phyloP scores from a whole-genome alignment of 2,113 vertebrate genomes.

The Jaculus jaculus region DNA sequence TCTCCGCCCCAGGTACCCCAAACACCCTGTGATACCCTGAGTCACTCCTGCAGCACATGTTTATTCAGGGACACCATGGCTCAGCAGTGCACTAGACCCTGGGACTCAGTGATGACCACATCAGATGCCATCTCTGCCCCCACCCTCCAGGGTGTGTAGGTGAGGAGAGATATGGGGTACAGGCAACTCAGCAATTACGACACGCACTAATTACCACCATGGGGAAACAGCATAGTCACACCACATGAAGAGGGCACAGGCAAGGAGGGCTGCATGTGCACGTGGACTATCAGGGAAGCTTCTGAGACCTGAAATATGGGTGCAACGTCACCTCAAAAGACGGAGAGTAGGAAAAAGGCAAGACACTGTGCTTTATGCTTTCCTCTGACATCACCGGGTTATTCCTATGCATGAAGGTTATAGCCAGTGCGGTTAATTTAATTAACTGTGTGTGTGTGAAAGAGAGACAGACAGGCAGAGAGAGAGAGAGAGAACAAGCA shows the following conservation, averaged over 20 bases:
- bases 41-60: background rate
- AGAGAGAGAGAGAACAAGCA: no score
- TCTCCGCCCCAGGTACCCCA: background rate
- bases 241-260: rapidly evolving
- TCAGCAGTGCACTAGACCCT: background rate
- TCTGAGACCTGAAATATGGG: background rate
- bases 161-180: background rate
- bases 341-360: background rate
- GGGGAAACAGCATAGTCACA: rapidly evolving
- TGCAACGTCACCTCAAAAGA: background rate
- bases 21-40: background rate
- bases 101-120: background rate
- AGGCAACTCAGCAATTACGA: background rate
- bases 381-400: background rate
- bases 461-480: no score
- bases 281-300: background rate
- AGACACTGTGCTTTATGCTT: background rate
- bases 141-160: background rate
- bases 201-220: background rate
- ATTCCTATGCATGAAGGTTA: background rate
- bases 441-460: no score
- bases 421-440: no score
- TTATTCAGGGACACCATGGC: background rate
- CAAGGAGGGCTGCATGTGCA: background rate
- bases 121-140: background rate